Percentiles rank a stretch among this genome's conserved stretches.
Conservation (phyloP, 2,113 vertebrate genomes). For the Antidorcas marsupialis region DNA sequence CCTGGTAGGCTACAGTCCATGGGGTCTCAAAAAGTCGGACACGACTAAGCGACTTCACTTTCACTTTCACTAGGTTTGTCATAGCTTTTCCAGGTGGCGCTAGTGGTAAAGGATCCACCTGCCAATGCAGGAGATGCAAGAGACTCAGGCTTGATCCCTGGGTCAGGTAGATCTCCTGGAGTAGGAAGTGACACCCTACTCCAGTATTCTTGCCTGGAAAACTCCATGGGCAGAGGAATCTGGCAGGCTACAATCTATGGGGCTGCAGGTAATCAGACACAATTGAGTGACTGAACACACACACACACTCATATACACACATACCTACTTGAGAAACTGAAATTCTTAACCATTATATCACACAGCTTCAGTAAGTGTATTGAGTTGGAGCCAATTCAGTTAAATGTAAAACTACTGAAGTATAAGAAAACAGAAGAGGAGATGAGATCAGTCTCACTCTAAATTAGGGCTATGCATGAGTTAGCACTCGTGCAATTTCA, state of each 20-base stretch:
- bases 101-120: background rate
- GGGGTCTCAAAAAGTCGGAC: background rate
- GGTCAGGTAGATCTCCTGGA: background rate
- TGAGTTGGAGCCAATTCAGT: background rate
- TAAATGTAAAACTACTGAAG: background rate
- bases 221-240: background rate
- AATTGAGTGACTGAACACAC: background rate
- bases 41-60: background rate
- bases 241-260: background rate
- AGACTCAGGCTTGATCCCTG: background rate
- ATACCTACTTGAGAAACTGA: background rate
- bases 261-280: background rate
- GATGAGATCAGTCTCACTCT: background rate
- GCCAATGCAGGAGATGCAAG: background rate
- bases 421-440: background rate
- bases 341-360: background rate
- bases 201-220: background rate
- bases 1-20: background rate
- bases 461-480: background rate
- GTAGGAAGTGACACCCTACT: background rate
- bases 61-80: background rate
- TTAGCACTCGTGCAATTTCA: background rate
- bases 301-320: background rate
- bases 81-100: background rate
- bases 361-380: background rate